Base-by-base conservation (phyloP, 2,888 invertebrate genomes). In the Agrochola litura region DNA sequence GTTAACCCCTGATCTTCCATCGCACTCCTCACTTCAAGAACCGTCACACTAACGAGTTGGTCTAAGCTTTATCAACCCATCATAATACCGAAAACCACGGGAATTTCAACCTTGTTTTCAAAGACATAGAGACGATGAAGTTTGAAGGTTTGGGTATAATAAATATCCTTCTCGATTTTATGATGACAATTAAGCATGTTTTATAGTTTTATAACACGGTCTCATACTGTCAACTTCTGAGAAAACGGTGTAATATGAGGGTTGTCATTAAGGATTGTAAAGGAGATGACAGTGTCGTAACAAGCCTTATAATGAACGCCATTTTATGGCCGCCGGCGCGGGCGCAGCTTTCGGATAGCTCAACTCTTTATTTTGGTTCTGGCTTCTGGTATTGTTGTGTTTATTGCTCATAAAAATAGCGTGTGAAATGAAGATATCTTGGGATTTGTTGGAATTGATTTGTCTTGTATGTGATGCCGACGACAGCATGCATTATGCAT, bases 241-340 rank as follows among this genome's bases (percentile, higher is more conserved):
- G 96, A 96, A 96, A 89, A 90, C 88, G 90, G 82, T 88, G 86
- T 85, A 64, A 79, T 80, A 73, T 79, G 84, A 85, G 83, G 83
- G 91, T 91, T 95, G 95, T 95, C 95, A 96, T 96, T 96, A 96
- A 90, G 88, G 95, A 92, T 91, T 92, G 94, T 96, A 96, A 96
- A 95, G 79, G 82, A 88, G 94, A 94, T 92, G 95, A 94, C 96
- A 96, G 95, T 92, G 92, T 92, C 90, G 92, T 95, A 96, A 95
- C 95, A 91, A 95, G 95, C 84, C 86, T 88, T 90, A 90, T 93
- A 94, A 95, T 94, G 93, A 94, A 91, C 86, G 86, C 37, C 76
- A 67, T 75, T 95, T 95, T 94, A 95, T 92, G 89, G 84, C 82
- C 73, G 84, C 78, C 81, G 72, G 80, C 79, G 85, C 77, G 71